Evolutionary conservation across 92 coral and sea anemone species (phyloP).

Genomic region (Bergia sp.): DNA sequence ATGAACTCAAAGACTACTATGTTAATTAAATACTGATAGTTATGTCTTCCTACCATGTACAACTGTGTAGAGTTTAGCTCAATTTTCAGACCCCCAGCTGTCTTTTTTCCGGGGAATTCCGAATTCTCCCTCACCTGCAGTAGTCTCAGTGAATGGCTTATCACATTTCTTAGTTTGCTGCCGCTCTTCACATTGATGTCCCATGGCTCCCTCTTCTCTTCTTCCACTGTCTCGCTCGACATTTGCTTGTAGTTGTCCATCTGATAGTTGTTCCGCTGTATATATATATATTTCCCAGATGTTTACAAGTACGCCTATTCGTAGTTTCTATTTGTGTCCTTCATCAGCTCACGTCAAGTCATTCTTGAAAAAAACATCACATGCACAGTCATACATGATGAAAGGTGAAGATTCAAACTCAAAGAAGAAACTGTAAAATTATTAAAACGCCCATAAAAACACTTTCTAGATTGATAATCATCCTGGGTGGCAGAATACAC

Average conservation of each 20-base stretch:
- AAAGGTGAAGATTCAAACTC: neutral
- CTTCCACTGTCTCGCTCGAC: conserved; percentile 53
- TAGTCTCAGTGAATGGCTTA: conserved; percentile 75
- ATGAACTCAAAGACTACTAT: too few relatives aligned
- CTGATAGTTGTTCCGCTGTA: too few relatives aligned
- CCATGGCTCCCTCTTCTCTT: conserved; percentile 59
- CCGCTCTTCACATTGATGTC: conserved; percentile 89
- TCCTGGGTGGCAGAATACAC: neutral
- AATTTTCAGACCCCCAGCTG: too few relatives aligned
- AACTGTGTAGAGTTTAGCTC: too few relatives aligned
- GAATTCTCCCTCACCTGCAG: conserved; percentile 65
- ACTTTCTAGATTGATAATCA: neutral
- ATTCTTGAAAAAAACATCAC: neutral
- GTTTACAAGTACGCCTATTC: neutral
- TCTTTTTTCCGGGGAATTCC: too few relatives aligned
- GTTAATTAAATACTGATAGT: too few relatives aligned
- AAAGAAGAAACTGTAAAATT: neutral
- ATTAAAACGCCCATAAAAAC: too few relatives aligned
- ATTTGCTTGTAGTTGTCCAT: conserved; percentile 81
- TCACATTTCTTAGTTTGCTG: conserved; percentile 83
- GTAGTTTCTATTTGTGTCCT: neutral
- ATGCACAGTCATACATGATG: neutral
- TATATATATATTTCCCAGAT: neutral
- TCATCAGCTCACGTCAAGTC: neutral
- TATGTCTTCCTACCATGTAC: too few relatives aligned